A percentile compares a stretch with the other conserved stretches of the same genome.
Evolutionary conservation across 2,888 invertebrate genomes (phyloP).

Genomic region (Polyommatus icarus): DNA sequence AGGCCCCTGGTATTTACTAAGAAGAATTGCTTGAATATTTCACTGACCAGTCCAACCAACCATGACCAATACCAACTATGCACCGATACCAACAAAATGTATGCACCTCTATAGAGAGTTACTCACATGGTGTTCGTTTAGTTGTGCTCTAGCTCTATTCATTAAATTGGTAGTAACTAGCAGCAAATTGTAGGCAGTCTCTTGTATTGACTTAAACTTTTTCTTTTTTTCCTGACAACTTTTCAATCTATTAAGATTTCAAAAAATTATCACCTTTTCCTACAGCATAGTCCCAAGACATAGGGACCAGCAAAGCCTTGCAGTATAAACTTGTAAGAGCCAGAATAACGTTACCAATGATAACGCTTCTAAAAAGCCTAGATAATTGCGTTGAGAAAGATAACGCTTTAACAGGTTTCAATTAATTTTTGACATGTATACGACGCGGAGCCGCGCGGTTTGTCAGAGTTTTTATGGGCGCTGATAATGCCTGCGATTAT

Average conservation of each 20-base stretch:
- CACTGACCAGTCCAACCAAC: background rate
- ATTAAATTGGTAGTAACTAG: no score
- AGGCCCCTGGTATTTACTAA: no score
- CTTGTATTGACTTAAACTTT: no score
- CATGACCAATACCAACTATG: background rate
- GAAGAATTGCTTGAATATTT: no score
- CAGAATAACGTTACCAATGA: slow-evolving; percentile 12
- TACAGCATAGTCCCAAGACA: background rate
- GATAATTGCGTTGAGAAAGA: slow-evolving; percentile 47
- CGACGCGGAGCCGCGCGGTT: slow-evolving; percentile 48
- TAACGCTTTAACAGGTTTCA: slow-evolving; percentile 64
- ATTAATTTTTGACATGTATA: slow-evolving; percentile 70
- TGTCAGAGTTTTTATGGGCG: slow-evolving; percentile 45
- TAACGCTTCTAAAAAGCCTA: slow-evolving; percentile 14
- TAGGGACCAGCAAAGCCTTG: background rate
- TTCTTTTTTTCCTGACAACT: no score
- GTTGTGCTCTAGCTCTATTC: no score
- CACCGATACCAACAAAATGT: background rate
- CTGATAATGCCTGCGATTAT: slow-evolving; percentile 24
- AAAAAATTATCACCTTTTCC: no score
- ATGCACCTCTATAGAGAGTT: background rate
- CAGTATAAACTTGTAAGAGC: background rate
- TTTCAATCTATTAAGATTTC: no score
- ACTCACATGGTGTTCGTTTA: no score
- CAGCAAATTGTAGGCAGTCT: no score